Base-by-base conservation (phyloP, 2,888 invertebrate genomes). In the Macrostomum cliftonense region DNA sequence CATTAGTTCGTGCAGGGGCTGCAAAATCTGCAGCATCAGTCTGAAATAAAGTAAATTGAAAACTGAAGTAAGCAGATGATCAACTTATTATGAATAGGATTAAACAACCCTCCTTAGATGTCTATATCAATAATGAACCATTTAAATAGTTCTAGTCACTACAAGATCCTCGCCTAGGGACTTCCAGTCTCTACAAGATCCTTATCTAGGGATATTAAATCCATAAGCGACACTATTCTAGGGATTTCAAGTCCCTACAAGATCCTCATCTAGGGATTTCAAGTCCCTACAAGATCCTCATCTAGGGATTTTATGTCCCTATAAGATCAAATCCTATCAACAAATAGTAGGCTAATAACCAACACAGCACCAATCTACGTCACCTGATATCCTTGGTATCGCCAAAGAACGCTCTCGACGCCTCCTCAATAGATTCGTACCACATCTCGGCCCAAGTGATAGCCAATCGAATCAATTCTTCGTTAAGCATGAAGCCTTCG, bases 381-480 rank as follows among this genome's bases (percentile, higher is more conserved):
- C n/a, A 28, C 28, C 28, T 28, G 28, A 28, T 51, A 52, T 52
- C 52, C 37, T 52, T 44, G 9, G 28, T 78, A 67, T 97, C 97
- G 2, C 89, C 91, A 68, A 95, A 97, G 69, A 89, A 97, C 12
- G 95, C 72, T 55, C 82, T 73, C 0, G 93, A 93, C 66, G 95
- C 93, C 50, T 71, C 71, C 57, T 74, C 74, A 17, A 97, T 71
- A 0, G 91, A 95, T 68, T 97, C 97, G 64, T 95, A 89, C 97
- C 97, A 99, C 62, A 91, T 80, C 68, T 97, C 97, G 64, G 97
- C 95, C 97, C 97, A 99, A 16, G 99, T 73, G 56, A 99, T 99
- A 1, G 97, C 95, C 1, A 95, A 91, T 48, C 95, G 76, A 51
- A 97, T 95, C 45, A 97, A 74, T 70, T 97, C 97, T 61, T 95